Evolutionary conservation across 2,113 vertebrate species (phyloP), one percentile per base, ranked within the genome.

Genomic region (Baryphthengus martii): DNA sequence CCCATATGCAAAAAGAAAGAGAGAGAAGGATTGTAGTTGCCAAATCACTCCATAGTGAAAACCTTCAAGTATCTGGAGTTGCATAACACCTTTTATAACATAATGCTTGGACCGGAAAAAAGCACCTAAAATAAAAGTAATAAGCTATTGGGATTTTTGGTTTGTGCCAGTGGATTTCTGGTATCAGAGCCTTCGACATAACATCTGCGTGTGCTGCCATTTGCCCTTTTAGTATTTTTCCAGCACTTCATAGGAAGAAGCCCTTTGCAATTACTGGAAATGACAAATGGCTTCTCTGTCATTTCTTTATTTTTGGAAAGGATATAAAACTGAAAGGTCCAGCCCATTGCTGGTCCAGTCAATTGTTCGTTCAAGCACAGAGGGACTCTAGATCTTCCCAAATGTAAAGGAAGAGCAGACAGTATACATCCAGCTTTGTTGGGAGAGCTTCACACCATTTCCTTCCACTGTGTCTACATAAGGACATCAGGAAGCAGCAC

Each of bases 191-290:
- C 37, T 33, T 11, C 0, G 5, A 61, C 6, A 33, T 44, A 59
- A 73, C 86, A 72, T 92, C 94, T 80, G 88, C 67, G 67, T 82
- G 55, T 63, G 52, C 68, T 96, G 93, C 93, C 83, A 50, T 73
- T 92, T 94, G 93, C 76, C 95, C 74, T 97, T 88, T 90, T 85
- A 89, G 83, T 88, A 33, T 93, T 97, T 95, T 94, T 93, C 93
- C 93, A 94, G 55, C 89, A 70, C 93, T 84, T 85, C 66, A 85
- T 95, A 90, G 90, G 94, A 95, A 96, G 90, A 85, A 79, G 80
- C 50, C 44, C 85, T 91, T 91, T 81, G 94, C 81, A 96, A 95
- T 95, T 96, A 86, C 88, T 96, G 94, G 94, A 97, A 96, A 35
- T 90, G 89, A 77, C 88, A 89, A 93, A 90, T 95, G 89, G 81